Evolutionary conservation across 1,140 invertebrate species (phyloP), one percentile per base, ranked within the genome.

Genomic region (Drosophila triauraria): DNA sequence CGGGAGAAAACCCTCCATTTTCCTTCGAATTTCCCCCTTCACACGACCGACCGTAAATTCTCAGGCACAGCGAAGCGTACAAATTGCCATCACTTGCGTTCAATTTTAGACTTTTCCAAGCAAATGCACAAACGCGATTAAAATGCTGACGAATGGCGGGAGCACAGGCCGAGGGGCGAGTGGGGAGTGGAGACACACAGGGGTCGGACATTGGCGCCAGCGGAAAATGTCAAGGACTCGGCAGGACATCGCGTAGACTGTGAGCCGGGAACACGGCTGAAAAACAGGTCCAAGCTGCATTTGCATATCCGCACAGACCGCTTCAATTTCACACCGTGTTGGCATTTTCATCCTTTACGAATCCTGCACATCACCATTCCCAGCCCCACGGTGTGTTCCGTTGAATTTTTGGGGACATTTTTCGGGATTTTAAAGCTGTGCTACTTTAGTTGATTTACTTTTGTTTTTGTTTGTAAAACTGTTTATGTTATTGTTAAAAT

Each of bases 21-120:
- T 42, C 53, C 23, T 35, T 51, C 32, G 46, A 38, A 32, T 56
- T 46, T 32, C 13, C 20, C 47, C 60, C 46, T 50, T 40, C 53
- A 56, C 53, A 56, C 35, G 63, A 53, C 50, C 67, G 67, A 56
- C 48, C 48, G 47, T 65, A 46, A 40, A 62, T 62, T 68, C 60
- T 57, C 46, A 38, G 58, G 47, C 67, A 63, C 61, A 87, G 58
- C 84, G 85, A 88, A 88, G 84, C 84, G 85, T 88, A 88, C 84
- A 88, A 88, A 90, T 88, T 88, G 80, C 84, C 84, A 88, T 88
- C 85, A 88, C 80, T 88, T 88, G 84, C 84, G 85, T 90, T 90
- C 82, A 90, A 90, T 91, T 91, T 90, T 90, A 90, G 85, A 90
- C 86, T 90, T 90, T 90, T 90, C 85, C 85, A 79, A 90, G 85